These are phyloP conservation scores for Epirrhoe tristata DNA, from an alignment of 2,888 invertebrate genomes.

Conservation along the genomic window DNA sequence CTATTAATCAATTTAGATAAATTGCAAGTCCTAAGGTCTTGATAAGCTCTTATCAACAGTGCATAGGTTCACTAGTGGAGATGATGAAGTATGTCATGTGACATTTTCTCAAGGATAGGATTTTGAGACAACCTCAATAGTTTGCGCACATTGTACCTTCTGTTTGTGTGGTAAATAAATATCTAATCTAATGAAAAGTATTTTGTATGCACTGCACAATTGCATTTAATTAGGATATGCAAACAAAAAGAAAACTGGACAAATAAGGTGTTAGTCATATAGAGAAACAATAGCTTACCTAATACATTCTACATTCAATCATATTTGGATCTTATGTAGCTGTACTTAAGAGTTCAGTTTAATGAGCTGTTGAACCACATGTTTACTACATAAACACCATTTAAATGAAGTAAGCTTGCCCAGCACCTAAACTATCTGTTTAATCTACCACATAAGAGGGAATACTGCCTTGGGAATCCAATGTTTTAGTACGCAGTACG, in stretches of 20 bases:
- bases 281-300: slow-evolving; percentile 24
- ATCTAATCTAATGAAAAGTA: not conserved
- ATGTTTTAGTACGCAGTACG: too few species aligned
- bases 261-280: slow-evolving; percentile 5
- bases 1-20: slow-evolving; percentile 7
- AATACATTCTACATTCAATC: slow-evolving; percentile 11
- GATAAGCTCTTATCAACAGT: slow-evolving; percentile 5
- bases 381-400: too few species aligned
- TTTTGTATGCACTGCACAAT: slow-evolving; percentile 12
- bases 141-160: too few species aligned
- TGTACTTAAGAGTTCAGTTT: not conserved
- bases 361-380: not conserved
- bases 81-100: too few species aligned
- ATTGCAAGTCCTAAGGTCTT: slow-evolving; percentile 15
- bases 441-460: too few species aligned
- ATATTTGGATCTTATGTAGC: slow-evolving; percentile 1
- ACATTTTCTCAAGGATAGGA: too few species aligned
- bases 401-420: too few species aligned
- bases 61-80: slow-evolving; percentile 14
- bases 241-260: slow-evolving; percentile 25
- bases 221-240: slow-evolving; percentile 22
- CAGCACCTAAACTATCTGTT: too few species aligned
- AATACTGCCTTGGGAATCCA: too few species aligned
- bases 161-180: not conserved
- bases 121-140: too few species aligned